A percentile compares a stretch with the other conserved stretches of the same genome.
Conservation (phyloP, 2,888 invertebrate genomes). For the Limenitis camilla region DNA sequence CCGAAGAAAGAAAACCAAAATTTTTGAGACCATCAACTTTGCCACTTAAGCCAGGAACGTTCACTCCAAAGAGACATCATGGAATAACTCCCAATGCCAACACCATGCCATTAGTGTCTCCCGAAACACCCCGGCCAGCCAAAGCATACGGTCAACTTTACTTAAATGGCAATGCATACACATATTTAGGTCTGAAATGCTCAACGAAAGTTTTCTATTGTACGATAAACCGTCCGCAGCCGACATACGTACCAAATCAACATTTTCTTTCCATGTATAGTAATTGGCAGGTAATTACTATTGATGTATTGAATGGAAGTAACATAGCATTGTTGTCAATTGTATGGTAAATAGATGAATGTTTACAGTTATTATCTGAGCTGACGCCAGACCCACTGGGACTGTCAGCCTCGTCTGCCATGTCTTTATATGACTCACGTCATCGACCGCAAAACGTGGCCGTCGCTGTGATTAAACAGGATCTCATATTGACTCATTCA, state of each 20-base stretch:
- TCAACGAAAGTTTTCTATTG: slow-evolving; percentile 94
- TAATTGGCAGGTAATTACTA: slow-evolving; percentile 85
- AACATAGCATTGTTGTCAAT: slow-evolving; percentile 22
- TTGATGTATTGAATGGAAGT: slow-evolving; percentile 13
- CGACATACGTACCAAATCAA: slow-evolving; percentile 93
- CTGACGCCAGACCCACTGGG: slow-evolving; percentile 80
- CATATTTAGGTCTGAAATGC: slow-evolving; percentile 91
- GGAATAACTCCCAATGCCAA: slow-evolving; percentile 88
- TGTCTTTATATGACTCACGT: slow-evolving; percentile 85
- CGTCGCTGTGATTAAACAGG: slow-evolving; percentile 76
- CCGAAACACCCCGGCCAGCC: slow-evolving; percentile 92
- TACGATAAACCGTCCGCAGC: slow-evolving; percentile 93
- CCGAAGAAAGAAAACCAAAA: slow-evolving; percentile 73
- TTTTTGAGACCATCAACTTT: slow-evolving; percentile 88
- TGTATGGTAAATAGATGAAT: slow-evolving; percentile 38
- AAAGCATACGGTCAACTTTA: slow-evolving; percentile 93
- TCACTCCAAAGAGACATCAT: slow-evolving; percentile 86
- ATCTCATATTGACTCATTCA: slow-evolving; percentile 78
- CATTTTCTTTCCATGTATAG: slow-evolving; percentile 97
- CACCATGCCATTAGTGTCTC: slow-evolving; percentile 88
- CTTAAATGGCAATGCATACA: slow-evolving; percentile 93
- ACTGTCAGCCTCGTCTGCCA: slow-evolving; percentile 78
- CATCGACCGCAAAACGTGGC: slow-evolving; percentile 78
- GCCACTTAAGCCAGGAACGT: slow-evolving; percentile 88
- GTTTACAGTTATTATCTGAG: slow-evolving; percentile 78